A percentile compares a stretch with the other conserved stretches of the same genome.
Conservation (phyloP, 2,888 invertebrate genomes). For the Epicampocera succincta region DNA sequence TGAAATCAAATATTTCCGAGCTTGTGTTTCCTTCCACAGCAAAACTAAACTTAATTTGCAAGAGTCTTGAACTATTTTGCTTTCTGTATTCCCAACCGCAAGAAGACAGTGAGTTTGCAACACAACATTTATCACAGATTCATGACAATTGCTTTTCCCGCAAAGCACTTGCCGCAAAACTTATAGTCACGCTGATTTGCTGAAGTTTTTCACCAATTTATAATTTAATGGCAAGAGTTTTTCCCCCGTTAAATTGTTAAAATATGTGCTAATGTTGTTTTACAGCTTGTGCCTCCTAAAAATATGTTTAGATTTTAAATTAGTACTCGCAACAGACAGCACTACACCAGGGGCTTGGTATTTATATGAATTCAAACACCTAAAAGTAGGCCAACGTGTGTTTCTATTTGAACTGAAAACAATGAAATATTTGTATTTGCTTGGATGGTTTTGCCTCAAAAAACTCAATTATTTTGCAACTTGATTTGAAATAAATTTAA, state of each 20-base stretch:
- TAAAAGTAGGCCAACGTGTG: constrained; percentile 15
- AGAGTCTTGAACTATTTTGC: no score
- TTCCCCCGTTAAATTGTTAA: background rate
- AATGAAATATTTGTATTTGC: background rate
- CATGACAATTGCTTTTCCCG: constrained; percentile 19
- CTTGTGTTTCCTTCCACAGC: no score
- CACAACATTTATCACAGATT: background rate
- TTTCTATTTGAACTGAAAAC: background rate
- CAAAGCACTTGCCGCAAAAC: constrained; percentile 8
- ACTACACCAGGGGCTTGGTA: constrained; percentile 9
- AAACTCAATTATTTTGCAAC: background rate
- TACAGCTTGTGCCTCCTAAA: background rate
- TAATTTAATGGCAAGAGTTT: no score
- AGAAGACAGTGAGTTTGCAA: no score
- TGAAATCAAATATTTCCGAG: no score
- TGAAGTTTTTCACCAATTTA: background rate
- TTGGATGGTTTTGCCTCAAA: background rate
- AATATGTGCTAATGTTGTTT: constrained; percentile 28
- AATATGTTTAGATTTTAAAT: constrained; percentile 20
- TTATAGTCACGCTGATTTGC: constrained; percentile 16
- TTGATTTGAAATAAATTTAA: background rate
- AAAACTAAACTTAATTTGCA: no score
- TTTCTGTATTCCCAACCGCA: no score
- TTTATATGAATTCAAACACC: background rate
- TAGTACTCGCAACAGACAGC: constrained; percentile 1